Conservation (phyloP, 2,888 invertebrate genomes). For the Tuberolachnus salignus region DNA sequence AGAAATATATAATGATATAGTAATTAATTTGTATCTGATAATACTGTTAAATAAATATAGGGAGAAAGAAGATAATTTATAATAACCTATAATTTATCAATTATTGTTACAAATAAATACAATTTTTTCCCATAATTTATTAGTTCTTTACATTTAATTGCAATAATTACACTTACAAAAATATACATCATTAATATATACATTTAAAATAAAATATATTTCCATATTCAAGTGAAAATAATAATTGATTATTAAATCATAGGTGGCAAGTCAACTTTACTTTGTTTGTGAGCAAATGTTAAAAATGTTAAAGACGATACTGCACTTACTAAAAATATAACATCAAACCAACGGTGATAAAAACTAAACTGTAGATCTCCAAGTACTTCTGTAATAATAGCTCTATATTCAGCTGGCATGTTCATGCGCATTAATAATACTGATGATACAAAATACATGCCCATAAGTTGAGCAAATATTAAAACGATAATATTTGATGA, state of each 20-base stretch:
- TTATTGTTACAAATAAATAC: neutral
- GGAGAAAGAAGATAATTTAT: neutral
- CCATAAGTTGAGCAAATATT: conserved; percentile 97
- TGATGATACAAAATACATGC: conserved; percentile 99
- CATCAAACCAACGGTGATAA: conserved; percentile 99
- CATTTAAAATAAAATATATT: neutral
- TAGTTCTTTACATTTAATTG: neutral
- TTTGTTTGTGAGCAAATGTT: conserved; percentile 90
- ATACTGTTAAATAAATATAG: conserved; percentile 9
- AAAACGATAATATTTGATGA: conserved; percentile 98
- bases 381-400: conserved; percentile 88
- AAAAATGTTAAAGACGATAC: conserved; percentile 93
- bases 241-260: conserved; percentile 35
- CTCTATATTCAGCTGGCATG: conserved; percentile 96
- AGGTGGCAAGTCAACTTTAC: conserved; percentile 41
- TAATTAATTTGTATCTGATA: neutral
- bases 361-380: conserved; percentile 98
- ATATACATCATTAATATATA: neutral
- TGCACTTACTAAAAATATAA: conserved; percentile 96
- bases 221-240: neutral
- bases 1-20: conserved; percentile 2
- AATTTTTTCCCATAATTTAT: neutral
- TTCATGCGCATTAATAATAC: conserved; percentile 98
- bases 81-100: neutral
- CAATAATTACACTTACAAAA: neutral